Evolutionary conservation across 2,888 invertebrate genomes (phyloP), one percentile per base, ranked within the genome.

Genomic region (Pecten maximus): DNA sequence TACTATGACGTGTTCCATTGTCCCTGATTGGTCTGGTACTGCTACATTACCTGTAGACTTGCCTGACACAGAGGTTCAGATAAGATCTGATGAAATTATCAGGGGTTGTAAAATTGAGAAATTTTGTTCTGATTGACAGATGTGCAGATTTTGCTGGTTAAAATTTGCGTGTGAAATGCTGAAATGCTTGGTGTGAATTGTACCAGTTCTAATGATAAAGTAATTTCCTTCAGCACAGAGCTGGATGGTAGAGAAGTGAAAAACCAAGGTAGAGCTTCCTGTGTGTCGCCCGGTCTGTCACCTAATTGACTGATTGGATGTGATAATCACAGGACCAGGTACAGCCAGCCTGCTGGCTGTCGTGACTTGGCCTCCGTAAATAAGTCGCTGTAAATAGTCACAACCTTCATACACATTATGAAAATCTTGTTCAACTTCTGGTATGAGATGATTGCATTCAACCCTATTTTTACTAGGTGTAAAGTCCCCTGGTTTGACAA

Each of bases 221-320:
- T 74, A 74, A 74, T 74, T 23, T 74, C 10, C 74, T 35, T 28
- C 35, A 74, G 74, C 10, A 35, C 74, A 74, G 74, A 74, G 28
- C 74, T 28, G 74, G 28, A 54, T 54, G 50, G 50, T 54, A 19
- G 35, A 35, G 74, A 74, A 35, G 74, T 74, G 74, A 74, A 74
- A 54, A 74, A 74, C 74, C 74, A 10, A 28, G 35, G 35, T 74
- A 74, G 35, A 74, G 15, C 35, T 74, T 74, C 74, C 74, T 74
- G 74, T 74, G 74, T 74, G 74, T 74, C 74, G 74, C 74, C 10
- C 8, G 74, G 35, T 10, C 74, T 74, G 74, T 74, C 74, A 74
- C 35, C 35, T 74, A 74, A 74, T 74, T 35, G 74, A 74, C 74
- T 74, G 74, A 74, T 74, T 74, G 28, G 74, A 74, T 74, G 74